Percentiles rank a stretch among this genome's conserved stretches.
Conservation (phyloP, 2,888 invertebrate genomes). For the Agrypnus murinus region DNA sequence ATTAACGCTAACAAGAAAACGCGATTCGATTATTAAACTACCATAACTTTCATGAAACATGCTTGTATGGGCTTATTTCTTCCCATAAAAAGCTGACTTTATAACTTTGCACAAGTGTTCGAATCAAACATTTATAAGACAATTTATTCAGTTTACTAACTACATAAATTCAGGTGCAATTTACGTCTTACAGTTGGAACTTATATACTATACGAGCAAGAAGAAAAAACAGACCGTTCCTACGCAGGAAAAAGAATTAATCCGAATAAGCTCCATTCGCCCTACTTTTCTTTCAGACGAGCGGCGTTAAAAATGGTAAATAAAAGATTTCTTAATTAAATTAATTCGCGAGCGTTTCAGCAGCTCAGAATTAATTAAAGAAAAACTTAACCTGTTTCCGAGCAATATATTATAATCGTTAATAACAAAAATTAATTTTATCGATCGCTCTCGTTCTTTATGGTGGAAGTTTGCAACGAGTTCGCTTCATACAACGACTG, state of each 20-base stretch:
- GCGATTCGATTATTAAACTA: slow-evolving; percentile 64
- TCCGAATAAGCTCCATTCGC: slow-evolving; percentile 32
- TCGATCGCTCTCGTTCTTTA: slow-evolving; percentile 64
- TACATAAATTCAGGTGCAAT: slow-evolving; percentile 55
- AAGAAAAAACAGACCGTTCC: slow-evolving; percentile 22
- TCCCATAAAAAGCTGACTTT: slow-evolving; percentile 63
- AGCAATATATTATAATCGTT: slow-evolving; percentile 70
- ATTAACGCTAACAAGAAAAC: slow-evolving; percentile 63
- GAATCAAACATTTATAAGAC: slow-evolving; percentile 61
- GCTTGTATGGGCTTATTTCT: slow-evolving; percentile 60
- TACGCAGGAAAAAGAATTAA: slow-evolving; percentile 10
- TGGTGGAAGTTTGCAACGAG: slow-evolving; percentile 59
- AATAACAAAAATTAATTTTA: slow-evolving; percentile 70
- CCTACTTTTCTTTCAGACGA: slow-evolving; percentile 20
- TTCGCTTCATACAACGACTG: slow-evolving; percentile 61
- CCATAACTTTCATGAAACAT: slow-evolving; percentile 63
- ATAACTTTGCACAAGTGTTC: slow-evolving; percentile 64
- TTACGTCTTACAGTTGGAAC: slow-evolving; percentile 33
- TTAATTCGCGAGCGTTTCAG: slow-evolving; percentile 66
- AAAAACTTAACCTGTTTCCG: slow-evolving; percentile 66
- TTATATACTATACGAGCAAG: slow-evolving; percentile 5
- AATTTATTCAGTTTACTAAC: slow-evolving; percentile 58
- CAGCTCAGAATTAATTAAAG: slow-evolving; percentile 67
- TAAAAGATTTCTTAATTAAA: slow-evolving; percentile 65
- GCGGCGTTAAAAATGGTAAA: slow-evolving; percentile 44